These are phyloP conservation scores for Donacobius atricapilla DNA, from an alignment of 2,113 vertebrate species.

Conservation along the genomic window DNA sequence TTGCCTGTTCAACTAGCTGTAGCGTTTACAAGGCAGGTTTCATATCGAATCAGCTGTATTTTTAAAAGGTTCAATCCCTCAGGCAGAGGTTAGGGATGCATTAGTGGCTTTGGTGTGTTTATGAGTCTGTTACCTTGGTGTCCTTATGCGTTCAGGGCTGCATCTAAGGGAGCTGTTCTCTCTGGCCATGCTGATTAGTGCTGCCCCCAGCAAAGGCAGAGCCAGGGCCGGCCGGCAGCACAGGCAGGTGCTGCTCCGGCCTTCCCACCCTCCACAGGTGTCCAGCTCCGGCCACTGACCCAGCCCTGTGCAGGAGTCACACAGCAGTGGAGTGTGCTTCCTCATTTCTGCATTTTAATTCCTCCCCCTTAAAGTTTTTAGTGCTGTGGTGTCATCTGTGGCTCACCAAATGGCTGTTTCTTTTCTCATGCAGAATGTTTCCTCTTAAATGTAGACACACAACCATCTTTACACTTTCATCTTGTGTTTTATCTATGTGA, in stretches of 20 bases:
- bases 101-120: not conserved
- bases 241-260: not conserved
- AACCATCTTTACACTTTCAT: not conserved
- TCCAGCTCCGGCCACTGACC: not conserved
- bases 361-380: not conserved
- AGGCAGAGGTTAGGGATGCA: not conserved
- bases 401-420: not conserved
- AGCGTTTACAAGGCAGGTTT: not conserved
- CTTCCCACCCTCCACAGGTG: not conserved
- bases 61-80: not conserved
- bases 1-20: not conserved
- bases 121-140: accelerated
- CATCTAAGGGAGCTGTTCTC: not conserved
- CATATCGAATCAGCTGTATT: not conserved
- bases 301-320: not conserved
- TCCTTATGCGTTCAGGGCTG: accelerated
- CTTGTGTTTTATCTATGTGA: not conserved
- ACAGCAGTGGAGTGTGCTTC: not conserved
- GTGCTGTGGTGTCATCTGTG: not conserved
- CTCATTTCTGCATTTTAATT: not conserved
- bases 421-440: not conserved
- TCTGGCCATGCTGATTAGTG: not conserved
- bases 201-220: not conserved
- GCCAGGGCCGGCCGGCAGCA: accelerated
- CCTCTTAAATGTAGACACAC: not conserved